These are phyloP conservation scores for Arge pagana DNA, from an alignment of 2,888 invertebrate species.

Conservation along the genomic window DNA sequence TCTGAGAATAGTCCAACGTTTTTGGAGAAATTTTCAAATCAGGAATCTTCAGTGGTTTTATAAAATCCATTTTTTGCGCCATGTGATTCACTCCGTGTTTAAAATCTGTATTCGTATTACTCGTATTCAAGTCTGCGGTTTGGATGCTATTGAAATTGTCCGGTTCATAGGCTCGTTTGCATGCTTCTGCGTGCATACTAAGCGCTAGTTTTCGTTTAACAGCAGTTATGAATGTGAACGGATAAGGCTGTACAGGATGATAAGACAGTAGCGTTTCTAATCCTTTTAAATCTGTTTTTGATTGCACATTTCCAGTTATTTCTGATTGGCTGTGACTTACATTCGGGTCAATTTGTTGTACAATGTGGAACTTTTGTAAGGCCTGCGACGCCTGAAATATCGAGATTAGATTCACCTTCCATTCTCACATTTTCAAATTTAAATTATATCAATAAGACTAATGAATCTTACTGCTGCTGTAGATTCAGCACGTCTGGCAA, in stretches of 20 bases:
- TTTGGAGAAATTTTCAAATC: slow-evolving; percentile 54
- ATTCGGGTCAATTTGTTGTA: slow-evolving; percentile 25
- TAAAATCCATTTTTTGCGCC: slow-evolving; percentile 47
- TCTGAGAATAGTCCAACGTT: slow-evolving; percentile 44
- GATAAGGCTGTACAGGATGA: slow-evolving; percentile 59
- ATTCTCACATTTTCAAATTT: background rate
- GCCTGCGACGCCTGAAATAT: slow-evolving; percentile 35
- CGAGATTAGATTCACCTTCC: too few relatives aligned
- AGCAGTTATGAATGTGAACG: slow-evolving; percentile 67
- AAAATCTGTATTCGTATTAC: slow-evolving; percentile 13
- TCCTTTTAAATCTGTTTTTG: slow-evolving; percentile 20
- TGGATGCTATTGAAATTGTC: slow-evolving; percentile 23
- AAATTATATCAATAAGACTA: background rate
- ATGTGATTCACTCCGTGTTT: slow-evolving; percentile 31
- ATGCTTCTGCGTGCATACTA: slow-evolving; percentile 36
- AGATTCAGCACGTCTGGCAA: slow-evolving; percentile 40
- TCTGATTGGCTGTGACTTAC: slow-evolving; percentile 26
- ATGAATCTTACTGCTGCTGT: slow-evolving; percentile 41
- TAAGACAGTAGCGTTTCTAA: slow-evolving; percentile 33
- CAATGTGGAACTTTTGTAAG: slow-evolving; percentile 32
- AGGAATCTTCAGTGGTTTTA: slow-evolving; percentile 51
- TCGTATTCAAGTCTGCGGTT: slow-evolving; percentile 3
- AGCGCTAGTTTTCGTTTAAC: slow-evolving; percentile 63
- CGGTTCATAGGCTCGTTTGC: slow-evolving; percentile 37
- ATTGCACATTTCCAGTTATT: slow-evolving; percentile 25